Conservation (phyloP, 2,113 vertebrate species). For the Osmerus mordax region DNA sequence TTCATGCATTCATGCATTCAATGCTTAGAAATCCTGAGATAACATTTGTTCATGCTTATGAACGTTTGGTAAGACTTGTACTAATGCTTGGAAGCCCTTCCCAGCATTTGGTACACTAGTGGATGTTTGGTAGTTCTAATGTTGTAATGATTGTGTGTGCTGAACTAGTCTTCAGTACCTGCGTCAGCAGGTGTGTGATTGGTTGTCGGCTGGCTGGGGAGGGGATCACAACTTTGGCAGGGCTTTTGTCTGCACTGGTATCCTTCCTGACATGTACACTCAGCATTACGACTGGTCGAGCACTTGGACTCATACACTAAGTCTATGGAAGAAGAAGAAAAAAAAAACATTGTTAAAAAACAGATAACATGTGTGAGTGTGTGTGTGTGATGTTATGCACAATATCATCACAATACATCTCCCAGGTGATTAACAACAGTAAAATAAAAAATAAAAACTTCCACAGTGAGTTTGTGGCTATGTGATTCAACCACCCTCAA, state of each 20-base stretch:
- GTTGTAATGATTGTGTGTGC: not conserved
- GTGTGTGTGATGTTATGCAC: not conserved
- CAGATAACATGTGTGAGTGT: not conserved
- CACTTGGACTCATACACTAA: constrained; percentile 37
- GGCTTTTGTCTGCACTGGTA: constrained; percentile 31
- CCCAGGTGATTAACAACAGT: too few relatives aligned
- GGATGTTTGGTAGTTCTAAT: not conserved
- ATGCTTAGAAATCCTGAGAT: too few relatives aligned
- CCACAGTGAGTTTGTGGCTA: constrained; percentile 17
- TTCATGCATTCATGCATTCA: too few relatives aligned
- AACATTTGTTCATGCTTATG: too few relatives aligned
- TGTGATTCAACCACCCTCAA: not conserved
- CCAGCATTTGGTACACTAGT: too few relatives aligned
- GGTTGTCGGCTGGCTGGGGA: not conserved
- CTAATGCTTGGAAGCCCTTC: too few relatives aligned
- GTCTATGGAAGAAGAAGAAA: constrained; percentile 26
- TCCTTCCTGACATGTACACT: constrained; percentile 59
- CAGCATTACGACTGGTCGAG: not conserved
- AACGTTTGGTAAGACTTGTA: too few relatives aligned
- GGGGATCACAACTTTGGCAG: constrained; percentile 40
- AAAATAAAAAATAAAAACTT: constrained; percentile 3
- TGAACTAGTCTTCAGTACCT: constrained; percentile 16
- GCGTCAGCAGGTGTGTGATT: not conserved
- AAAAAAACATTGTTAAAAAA: not conserved
- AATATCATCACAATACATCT: too few relatives aligned